Evolutionary conservation across 2,888 invertebrate genomes (phyloP).

Genomic region (Drosophila borborema): DNA sequence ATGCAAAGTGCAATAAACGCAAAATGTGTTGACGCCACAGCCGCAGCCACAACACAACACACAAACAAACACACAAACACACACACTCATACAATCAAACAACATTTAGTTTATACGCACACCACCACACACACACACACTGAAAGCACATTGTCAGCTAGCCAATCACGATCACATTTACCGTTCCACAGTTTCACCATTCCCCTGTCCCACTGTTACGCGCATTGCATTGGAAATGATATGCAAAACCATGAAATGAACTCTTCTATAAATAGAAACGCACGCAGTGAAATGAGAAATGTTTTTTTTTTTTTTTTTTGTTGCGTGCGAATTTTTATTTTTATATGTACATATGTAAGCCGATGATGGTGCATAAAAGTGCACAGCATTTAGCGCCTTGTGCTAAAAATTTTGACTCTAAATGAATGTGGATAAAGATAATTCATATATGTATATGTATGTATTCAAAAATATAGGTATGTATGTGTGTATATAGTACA

Average conservation of each 20-base stretch:
- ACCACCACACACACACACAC: conserved; percentile 17
- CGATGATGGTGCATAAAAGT: conserved; percentile 56
- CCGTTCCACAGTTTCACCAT: conserved; percentile 3
- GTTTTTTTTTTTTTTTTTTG: conserved; percentile 26
- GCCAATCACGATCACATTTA: conserved; percentile 48
- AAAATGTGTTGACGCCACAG: conserved; percentile 56
- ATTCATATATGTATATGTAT: conserved; percentile 3
- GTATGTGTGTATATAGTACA: conserved; percentile 5
- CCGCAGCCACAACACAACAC: not conserved
- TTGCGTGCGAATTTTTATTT: conserved; percentile 55
- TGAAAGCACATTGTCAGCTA: conserved; percentile 24
- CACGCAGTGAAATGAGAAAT: conserved; percentile 60
- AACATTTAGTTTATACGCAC: not conserved
- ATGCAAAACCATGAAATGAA: conserved; percentile 58
- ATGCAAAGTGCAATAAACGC: conserved; percentile 61
- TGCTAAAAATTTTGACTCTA: conserved; percentile 42
- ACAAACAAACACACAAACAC: conserved; percentile 42
- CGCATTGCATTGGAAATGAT: conserved; percentile 70
- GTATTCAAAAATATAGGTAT: not conserved
- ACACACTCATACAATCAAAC: not conserved
- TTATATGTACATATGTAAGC: conserved; percentile 41
- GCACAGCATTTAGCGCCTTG: conserved; percentile 56
- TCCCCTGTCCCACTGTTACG: not conserved
- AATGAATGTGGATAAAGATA: conserved; percentile 13
- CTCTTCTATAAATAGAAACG: conserved; percentile 64